Percentiles rank a stretch among this genome's conserved stretches.
Conservation (phyloP, 2,113 vertebrate species). For the Apodemus sylvaticus region DNA sequence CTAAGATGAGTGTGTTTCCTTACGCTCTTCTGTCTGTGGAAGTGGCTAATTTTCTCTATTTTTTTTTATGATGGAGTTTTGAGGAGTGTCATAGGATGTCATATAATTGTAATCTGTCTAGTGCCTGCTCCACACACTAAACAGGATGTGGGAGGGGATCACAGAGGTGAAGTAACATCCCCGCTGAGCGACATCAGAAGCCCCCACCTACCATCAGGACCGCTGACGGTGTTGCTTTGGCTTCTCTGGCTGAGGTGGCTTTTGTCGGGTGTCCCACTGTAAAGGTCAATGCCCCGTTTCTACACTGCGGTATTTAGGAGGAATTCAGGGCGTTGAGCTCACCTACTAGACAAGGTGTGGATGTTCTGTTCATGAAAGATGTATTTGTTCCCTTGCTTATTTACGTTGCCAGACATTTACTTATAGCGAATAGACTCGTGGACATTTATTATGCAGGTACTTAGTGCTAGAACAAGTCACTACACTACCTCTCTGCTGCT, state of each 20-base stretch:
- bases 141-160: neutral
- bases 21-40: neutral
- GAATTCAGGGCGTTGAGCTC: neutral
- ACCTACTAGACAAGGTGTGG: neutral
- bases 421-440: too few species aligned
- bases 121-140: neutral
- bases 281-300: neutral
- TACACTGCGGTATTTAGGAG: neutral
- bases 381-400: neutral
- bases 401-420: neutral
- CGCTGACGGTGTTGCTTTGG: neutral
- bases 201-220: accelerated
- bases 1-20: neutral
- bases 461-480: neutral
- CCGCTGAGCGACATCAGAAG: neutral
- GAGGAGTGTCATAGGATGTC: neutral
- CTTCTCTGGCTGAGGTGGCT: neutral
- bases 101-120: neutral
- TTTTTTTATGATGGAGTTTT: neutral
- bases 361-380: neutral
- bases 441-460: neutral
- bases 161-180: neutral
- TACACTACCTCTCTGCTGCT: neutral
- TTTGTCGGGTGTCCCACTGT: neutral
- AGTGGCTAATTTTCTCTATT: neutral